Evolutionary conservation across 2,113 vertebrate species (phyloP), one percentile per base, ranked within the genome.

Genomic region (Beaufortia kweichowensis): DNA sequence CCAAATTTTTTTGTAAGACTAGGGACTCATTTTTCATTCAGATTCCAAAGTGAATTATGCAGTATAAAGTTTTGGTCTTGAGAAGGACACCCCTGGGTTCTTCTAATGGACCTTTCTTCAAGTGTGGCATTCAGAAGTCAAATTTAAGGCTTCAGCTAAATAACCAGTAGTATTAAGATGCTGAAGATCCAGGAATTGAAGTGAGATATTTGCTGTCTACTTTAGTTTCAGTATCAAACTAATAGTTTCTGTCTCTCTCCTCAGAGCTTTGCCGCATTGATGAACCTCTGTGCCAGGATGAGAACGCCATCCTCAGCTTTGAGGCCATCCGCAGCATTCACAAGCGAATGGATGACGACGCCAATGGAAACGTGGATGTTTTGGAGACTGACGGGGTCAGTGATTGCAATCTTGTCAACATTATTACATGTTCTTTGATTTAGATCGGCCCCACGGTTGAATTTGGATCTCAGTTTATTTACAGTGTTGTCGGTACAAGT

Each of bases 271-370:
- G 96, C 86, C 94, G 94, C 81, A 95, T 97, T 0, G 97, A 98
- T 81, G 84, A 88, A 64, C 87, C 89, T 0, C 86, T 95, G 66
- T 99, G 97, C 88, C 91, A 94, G 8, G 92, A 94, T 8, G 94
- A 95, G 55, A 97, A 95, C 0, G 92, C 90, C 81, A 79, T 93
- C 83, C 94, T 98, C 77, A 96, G 94, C 90, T 98, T 94, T 1
- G 96, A 97, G 78, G 95, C 96, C 0, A 94, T 98, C 70, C 91
- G 95, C 79, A 96, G 84, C 85, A 98, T 99, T 87, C 96, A 98
- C 89, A 98, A 98, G 62, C 95, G 96, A 90, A 98, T 99, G 96
- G 97, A 98, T 0, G 96, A 98, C 1, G 97, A 98, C 0, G 96
- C 94, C 85, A 98, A 98, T 2, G 97, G 97, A 71, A 96, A 96